Percentiles rank a stretch among this genome's conserved stretches.
phyloP scores from a whole-genome alignment of 2,113 vertebrate species.

The Micromys minutus region DNA sequence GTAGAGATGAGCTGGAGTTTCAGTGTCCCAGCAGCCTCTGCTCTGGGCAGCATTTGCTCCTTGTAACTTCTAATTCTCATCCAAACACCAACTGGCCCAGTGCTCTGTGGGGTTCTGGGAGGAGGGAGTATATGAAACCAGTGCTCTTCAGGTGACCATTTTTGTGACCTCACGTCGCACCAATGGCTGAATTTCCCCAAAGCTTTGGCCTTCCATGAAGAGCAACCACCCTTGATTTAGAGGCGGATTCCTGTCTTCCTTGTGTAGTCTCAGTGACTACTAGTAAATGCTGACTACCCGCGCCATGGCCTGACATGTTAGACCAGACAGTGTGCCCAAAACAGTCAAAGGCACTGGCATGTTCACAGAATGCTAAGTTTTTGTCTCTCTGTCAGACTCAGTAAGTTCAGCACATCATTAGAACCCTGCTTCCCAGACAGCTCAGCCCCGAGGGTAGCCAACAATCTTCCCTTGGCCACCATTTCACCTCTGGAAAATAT shows the following conservation, averaged over 20 bases:
- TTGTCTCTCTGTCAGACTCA: neutral
- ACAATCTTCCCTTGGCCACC: neutral
- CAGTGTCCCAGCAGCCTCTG: rapidly evolving
- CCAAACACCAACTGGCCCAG: neutral
- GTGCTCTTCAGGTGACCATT: neutral
- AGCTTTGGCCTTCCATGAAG: neutral
- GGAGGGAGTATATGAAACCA: rapidly evolving
- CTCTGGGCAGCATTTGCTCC: neutral
- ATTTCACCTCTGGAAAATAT: neutral
- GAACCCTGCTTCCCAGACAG: rapidly evolving
- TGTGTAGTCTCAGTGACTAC: neutral
- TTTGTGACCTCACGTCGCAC: rapidly evolving
- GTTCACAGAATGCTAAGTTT: rapidly evolving
- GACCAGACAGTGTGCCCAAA: neutral
- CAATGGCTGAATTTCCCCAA: neutral
- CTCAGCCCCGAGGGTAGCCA: neutral
- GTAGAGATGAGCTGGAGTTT: neutral
- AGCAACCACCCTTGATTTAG: neutral
- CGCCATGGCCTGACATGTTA: neutral
- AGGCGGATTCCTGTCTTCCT: rapidly evolving
- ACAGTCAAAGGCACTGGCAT: neutral
- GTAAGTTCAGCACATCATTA: rapidly evolving
- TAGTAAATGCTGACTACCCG: neutral
- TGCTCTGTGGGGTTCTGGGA: rapidly evolving
- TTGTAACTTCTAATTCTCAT: neutral